These are phyloP conservation scores for Eumeta japonica DNA, from an alignment of 1,140 invertebrate species.

Conservation along the genomic window DNA sequence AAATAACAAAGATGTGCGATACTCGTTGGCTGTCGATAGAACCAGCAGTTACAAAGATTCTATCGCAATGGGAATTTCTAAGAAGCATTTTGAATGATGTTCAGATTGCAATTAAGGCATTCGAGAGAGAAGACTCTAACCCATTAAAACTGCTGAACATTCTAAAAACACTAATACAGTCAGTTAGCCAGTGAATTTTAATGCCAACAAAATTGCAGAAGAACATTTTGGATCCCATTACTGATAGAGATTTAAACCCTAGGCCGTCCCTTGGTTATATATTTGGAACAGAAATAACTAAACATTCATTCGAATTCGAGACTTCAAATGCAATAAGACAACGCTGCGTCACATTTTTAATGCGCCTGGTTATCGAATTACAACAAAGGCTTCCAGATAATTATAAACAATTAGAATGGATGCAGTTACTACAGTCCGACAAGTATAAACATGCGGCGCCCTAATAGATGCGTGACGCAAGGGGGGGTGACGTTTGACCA, in stretches of 20 bases:
- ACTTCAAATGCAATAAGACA: background rate
- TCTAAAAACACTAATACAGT: conserved; percentile 10
- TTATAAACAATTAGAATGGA: no score
- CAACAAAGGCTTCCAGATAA: no score
- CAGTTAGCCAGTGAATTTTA: conserved; percentile 10
- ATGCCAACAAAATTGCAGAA: no score
- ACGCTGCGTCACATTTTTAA: conserved; percentile 6
- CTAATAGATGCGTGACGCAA: no score
- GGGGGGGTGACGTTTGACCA: no score
- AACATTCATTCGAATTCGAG: background rate
- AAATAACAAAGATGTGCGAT: no score
- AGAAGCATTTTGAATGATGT: conserved; percentile 10
- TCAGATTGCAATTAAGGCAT: conserved; percentile 7
- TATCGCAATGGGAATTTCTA: conserved; percentile 14
- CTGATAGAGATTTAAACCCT: conserved; percentile 1
- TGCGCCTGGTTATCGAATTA: no score
- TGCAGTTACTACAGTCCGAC: no score
- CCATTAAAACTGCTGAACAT: conserved; percentile 7
- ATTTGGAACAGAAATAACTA: no score
- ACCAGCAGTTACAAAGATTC: conserved; percentile 11
- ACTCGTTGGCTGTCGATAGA: conserved; percentile 17
- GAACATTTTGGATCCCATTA: background rate
- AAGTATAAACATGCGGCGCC: no score
- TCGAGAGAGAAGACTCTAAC: conserved; percentile 13
- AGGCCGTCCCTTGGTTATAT: no score